Conservation (phyloP, 2,888 invertebrate genomes). For the Pyrrhia umbra region DNA sequence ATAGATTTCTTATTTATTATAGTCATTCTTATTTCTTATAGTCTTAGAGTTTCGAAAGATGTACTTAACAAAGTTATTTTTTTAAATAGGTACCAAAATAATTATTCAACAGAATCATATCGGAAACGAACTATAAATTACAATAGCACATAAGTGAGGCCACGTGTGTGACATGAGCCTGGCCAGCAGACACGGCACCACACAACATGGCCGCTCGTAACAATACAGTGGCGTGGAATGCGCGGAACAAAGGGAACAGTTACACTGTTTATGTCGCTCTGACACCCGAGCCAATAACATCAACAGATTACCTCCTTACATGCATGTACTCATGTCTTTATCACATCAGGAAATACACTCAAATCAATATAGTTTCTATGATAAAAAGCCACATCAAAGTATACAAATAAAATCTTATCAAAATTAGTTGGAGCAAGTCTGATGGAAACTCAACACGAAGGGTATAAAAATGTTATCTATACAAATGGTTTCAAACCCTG, state of each 20-base stretch:
- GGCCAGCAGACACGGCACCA: slow-evolving; percentile 7
- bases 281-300: background rate
- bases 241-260: slow-evolving; percentile 9
- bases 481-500: background rate
- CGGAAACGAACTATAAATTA: too few relatives aligned
- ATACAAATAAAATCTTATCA: too few relatives aligned
- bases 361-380: background rate
- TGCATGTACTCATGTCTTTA: background rate
- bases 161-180: background rate
- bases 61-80: too few relatives aligned
- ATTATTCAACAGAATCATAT: too few relatives aligned
- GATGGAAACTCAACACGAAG: too few relatives aligned
- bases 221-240: slow-evolving; percentile 1
- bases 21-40: too few relatives aligned
- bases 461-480: background rate
- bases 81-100: too few relatives aligned
- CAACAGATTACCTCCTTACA: background rate
- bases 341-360: background rate
- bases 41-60: too few relatives aligned
- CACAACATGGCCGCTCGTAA: background rate
- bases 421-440: too few relatives aligned
- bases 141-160: background rate
- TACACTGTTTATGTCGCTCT: background rate
- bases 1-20: too few relatives aligned
- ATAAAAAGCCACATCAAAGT: too few relatives aligned